Evolutionary conservation across 2,113 vertebrate species (phyloP).

Genomic region (Oxyura jamaicensis): DNA sequence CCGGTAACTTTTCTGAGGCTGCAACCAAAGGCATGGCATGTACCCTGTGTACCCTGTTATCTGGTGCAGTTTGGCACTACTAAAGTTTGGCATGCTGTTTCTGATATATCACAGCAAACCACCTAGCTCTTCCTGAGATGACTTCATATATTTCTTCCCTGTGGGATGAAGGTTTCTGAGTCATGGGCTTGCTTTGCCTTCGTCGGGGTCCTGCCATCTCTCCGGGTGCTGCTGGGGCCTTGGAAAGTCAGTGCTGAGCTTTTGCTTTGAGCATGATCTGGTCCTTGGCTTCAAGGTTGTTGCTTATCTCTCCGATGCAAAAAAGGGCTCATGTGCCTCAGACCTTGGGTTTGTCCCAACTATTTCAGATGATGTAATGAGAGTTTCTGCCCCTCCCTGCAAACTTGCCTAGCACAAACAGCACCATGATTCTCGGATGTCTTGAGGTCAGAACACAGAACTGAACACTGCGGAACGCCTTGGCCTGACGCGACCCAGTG

Average conservation of each 20-base stretch:
- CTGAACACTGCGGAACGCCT: not conserved
- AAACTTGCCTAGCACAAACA: not conserved
- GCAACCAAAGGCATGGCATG: rapidly evolving
- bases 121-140: not conserved
- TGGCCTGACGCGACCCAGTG: not conserved
- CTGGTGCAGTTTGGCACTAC: not conserved
- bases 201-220: rapidly evolving
- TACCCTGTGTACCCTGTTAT: not conserved
- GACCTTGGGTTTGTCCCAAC: slow-evolving; percentile 8
- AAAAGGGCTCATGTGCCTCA: not conserved
- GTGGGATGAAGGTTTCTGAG: not conserved
- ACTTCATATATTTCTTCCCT: not conserved
- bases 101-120: not conserved
- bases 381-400: slow-evolving; percentile 15
- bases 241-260: not conserved
- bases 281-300: not conserved
- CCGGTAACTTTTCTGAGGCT: not conserved
- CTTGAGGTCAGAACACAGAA: not conserved
- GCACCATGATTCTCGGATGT: not conserved
- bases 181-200: not conserved
- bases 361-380: not conserved
- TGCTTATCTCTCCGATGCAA: not conserved
- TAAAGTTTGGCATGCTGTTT: rapidly evolving
- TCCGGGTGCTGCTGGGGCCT: not conserved
- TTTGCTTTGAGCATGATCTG: not conserved